Percentiles rank a stretch among this genome's conserved stretches.
Evolutionary conservation across 2,797 vertebrate species (phyloP).

Genomic region (Acanthis flammea): DNA sequence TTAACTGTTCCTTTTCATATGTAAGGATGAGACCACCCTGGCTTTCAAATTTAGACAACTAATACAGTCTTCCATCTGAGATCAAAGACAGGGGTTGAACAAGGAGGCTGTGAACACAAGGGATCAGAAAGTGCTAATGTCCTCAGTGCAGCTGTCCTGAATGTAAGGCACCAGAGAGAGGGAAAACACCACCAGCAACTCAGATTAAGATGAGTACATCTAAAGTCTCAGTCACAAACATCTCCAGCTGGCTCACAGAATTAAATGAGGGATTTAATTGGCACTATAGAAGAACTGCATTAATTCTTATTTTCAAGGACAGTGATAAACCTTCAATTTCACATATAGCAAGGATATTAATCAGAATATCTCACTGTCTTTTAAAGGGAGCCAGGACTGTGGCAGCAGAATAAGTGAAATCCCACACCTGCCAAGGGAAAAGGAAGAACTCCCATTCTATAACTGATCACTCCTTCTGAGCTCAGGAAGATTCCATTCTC

Average conservation of each 20-base stretch:
- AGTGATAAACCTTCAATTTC: background rate
- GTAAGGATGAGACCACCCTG: background rate
- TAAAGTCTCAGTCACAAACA: constrained; percentile 2
- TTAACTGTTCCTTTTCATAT: background rate
- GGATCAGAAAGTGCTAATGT: background rate
- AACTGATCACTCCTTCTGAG: background rate
- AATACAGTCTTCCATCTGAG: background rate
- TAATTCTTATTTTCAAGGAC: constrained; percentile 36
- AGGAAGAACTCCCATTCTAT: background rate
- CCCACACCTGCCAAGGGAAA: background rate
- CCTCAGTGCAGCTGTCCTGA: background rate
- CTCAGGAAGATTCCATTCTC: background rate
- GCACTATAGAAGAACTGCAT: constrained; percentile 5
- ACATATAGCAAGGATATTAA: background rate
- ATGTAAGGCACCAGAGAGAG: background rate
- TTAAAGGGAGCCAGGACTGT: background rate
- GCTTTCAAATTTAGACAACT: background rate
- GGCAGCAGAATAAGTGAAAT: background rate
- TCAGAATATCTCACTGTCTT: background rate
- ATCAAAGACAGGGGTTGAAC: background rate
- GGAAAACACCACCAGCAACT: background rate
- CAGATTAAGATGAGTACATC: background rate
- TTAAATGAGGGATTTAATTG: constrained; percentile 40
- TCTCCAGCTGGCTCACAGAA: constrained; percentile 44
- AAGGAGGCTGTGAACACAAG: fast-evolving